phyloP scores from a whole-genome alignment of 2,888 invertebrate species.

The Amiota communis region DNA sequence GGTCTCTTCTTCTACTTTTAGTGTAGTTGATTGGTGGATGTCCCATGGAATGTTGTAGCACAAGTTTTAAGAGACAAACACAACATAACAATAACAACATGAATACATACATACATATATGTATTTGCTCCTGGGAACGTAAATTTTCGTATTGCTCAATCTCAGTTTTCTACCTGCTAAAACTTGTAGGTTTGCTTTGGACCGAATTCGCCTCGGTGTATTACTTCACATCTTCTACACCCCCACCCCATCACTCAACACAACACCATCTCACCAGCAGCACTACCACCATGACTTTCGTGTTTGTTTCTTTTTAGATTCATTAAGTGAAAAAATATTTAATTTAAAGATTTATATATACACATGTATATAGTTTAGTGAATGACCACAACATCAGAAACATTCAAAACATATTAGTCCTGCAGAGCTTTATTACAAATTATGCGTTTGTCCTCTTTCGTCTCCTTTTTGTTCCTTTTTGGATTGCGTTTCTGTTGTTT shows the following conservation, averaged over 20 bases:
- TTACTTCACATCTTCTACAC: too few relatives aligned
- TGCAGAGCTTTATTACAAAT: slow-evolving; percentile 62
- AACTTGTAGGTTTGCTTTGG: neutral
- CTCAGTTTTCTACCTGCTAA: slow-evolving; percentile 56
- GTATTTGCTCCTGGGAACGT: slow-evolving; percentile 58
- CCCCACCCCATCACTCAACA: too few relatives aligned
- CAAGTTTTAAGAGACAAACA: slow-evolving; percentile 54
- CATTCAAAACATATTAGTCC: slow-evolving; percentile 57
- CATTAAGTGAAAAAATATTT: slow-evolving; percentile 61
- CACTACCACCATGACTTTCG: too few relatives aligned
- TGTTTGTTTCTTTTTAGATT: slow-evolving; percentile 54
- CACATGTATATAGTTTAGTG: too few relatives aligned
- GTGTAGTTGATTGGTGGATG: slow-evolving; percentile 51
- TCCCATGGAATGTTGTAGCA: slow-evolving; percentile 64
- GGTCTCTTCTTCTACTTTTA: slow-evolving; percentile 2
- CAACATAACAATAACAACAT: slow-evolving; percentile 46
- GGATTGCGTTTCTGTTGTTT: neutral
- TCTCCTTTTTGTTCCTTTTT: neutral
- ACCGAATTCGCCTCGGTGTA: neutral
- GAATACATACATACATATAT: too few relatives aligned
- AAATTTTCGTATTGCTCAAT: slow-evolving; percentile 54
- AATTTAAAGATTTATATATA: slow-evolving; percentile 56
- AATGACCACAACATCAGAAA: slow-evolving; percentile 28
- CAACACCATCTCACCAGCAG: too few relatives aligned
- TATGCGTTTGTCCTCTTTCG: slow-evolving; percentile 56